These are phyloP conservation scores for Heliangelus exortis DNA, from an alignment of 2,797 vertebrate genomes.

Conservation along the genomic window DNA sequence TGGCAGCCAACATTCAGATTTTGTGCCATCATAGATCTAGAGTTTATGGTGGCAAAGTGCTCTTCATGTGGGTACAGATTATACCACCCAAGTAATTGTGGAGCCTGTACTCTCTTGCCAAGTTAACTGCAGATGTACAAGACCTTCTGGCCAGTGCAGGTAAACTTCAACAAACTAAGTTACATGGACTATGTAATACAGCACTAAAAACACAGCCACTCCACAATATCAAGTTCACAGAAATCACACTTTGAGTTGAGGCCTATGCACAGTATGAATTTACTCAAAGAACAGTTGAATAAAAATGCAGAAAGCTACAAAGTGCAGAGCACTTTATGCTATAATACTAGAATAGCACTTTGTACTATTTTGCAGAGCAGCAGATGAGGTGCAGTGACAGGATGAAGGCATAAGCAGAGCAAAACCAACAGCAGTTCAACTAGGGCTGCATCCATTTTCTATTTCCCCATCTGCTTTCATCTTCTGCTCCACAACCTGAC, in stretches of 20 bases:
- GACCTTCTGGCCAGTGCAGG: neutral
- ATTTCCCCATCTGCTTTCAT: neutral
- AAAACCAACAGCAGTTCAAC: neutral
- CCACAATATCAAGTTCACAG: neutral
- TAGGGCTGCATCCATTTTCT: neutral
- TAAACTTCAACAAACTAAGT: neutral
- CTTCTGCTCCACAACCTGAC: neutral
- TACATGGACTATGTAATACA: neutral
- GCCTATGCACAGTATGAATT: neutral
- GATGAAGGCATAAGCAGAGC: neutral
- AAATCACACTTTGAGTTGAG: neutral
- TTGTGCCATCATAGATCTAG: neutral
- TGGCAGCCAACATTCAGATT: neutral
- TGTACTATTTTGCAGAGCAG: neutral
- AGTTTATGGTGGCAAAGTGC: neutral
- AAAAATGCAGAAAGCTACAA: neutral
- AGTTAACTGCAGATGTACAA: neutral
- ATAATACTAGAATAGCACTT: too few relatives aligned
- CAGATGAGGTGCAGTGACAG: neutral
- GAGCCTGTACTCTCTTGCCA: neutral
- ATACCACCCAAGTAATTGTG: neutral
- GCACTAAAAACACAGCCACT: neutral
- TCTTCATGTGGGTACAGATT: neutral
- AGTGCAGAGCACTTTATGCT: neutral
- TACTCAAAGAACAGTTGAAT: neutral